Percentiles rank a stretch among this genome's conserved stretches.
phyloP scores from a whole-genome alignment of 1,140 invertebrate species.

The Centruroides vittatus region DNA sequence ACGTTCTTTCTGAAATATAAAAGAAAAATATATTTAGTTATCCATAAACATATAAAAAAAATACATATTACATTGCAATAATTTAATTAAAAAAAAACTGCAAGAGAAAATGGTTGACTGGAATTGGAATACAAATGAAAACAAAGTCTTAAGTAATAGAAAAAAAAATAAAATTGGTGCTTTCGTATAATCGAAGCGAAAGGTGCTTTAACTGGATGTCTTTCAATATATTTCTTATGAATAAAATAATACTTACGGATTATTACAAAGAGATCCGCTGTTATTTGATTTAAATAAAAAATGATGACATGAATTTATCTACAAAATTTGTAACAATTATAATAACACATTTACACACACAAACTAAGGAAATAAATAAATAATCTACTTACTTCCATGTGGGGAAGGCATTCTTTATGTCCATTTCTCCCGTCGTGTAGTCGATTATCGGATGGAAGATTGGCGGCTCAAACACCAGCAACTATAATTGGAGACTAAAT shows the following conservation, averaged over 20 bases:
- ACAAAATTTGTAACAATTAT: neutral
- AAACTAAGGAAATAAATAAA: neutral
- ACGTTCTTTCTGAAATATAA: conserved; percentile 39
- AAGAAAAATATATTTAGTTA: neutral
- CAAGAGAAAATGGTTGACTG: no score
- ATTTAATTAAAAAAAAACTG: no score
- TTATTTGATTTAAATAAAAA: neutral
- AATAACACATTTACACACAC: neutral
- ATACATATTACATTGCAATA: no score
- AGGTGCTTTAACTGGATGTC: no score
- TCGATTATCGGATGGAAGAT: conserved; percentile 78
- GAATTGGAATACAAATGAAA: no score
- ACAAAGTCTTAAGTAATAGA: neutral
- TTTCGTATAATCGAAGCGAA: neutral
- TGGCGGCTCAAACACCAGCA: conserved; percentile 61
- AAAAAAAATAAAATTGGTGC: neutral
- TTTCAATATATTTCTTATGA: neutral
- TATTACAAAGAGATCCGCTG: neutral
- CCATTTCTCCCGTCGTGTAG: conserved; percentile 54
- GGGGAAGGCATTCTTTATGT: conserved; percentile 55
- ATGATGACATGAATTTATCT: neutral
- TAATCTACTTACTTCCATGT: conserved; percentile 49
- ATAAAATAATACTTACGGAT: neutral
- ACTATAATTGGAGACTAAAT: no score
- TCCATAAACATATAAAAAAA: no score